These are phyloP conservation scores for Stercorarius parasiticus DNA, from an alignment of 2,113 vertebrate genomes.

Conservation along the genomic window DNA sequence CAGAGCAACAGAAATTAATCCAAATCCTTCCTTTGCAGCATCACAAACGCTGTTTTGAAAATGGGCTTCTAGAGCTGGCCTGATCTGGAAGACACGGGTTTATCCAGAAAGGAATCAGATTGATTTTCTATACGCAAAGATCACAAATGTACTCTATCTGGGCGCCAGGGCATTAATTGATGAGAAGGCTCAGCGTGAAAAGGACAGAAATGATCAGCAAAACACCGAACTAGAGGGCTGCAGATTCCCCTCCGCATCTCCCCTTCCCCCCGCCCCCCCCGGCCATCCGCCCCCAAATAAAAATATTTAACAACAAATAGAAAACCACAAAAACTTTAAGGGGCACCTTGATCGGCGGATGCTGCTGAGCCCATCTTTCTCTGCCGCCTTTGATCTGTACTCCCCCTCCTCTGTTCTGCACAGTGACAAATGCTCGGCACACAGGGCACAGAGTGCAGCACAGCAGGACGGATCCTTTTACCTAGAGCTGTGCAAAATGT, in stretches of 20 bases:
- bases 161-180: background rate
- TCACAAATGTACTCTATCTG: background rate
- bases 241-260: background rate
- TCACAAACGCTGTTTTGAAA: background rate
- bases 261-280: no score
- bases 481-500: slow-evolving; percentile 60
- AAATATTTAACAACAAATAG: slow-evolving; percentile 38
- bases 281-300: background rate
- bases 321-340: slow-evolving; percentile 43
- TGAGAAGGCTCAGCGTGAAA: background rate
- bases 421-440: slow-evolving; percentile 60
- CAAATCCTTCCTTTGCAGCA: background rate
- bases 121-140: background rate
- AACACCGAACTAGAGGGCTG: background rate
- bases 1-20: slow-evolving; percentile 12
- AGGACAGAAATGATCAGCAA: background rate
- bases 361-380: slow-evolving; percentile 56
- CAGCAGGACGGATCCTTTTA: slow-evolving; percentile 64
- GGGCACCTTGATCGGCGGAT: slow-evolving; percentile 21
- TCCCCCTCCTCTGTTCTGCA: slow-evolving; percentile 57
- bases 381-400: slow-evolving; percentile 56
- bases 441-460: slow-evolving; percentile 63
- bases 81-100: background rate
- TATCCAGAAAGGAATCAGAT: background rate
- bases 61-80: background rate